Evolutionary conservation across 2,113 vertebrate genomes (phyloP).

Genomic region (Tiliqua scincoides): DNA sequence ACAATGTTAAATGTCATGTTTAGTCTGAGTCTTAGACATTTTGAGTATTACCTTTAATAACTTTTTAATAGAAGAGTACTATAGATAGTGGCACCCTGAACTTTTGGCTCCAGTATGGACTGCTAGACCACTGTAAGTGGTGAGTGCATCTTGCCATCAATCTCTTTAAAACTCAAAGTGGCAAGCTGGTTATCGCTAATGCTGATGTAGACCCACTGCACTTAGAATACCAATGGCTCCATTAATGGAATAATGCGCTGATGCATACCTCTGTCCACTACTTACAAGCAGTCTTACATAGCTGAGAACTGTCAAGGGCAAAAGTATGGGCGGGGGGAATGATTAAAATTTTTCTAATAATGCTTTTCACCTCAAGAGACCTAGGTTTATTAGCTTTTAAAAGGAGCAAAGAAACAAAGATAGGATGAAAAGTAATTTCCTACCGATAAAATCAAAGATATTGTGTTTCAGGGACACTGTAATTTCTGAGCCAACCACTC

Average conservation of each 20-base stretch:
- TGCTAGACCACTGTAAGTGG: not conserved
- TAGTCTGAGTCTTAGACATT: not conserved
- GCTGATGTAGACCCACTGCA: not conserved
- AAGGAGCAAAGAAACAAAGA: not conserved
- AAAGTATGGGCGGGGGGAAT: not conserved
- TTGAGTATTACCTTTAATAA: not conserved
- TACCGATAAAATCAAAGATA: not conserved
- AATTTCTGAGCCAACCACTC: not conserved
- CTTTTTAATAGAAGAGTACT: not conserved
- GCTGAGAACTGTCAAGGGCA: not conserved
- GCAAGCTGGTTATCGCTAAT: not conserved
- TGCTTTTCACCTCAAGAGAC: conserved; percentile 8
- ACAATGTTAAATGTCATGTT: no score
- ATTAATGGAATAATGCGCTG: not conserved
- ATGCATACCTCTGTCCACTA: not conserved
- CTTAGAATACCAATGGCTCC: not conserved
- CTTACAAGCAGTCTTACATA: not conserved
- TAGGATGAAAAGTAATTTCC: not conserved
- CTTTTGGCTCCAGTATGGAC: not conserved
- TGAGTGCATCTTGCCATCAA: not conserved
- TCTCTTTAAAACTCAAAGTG: not conserved
- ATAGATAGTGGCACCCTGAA: not conserved
- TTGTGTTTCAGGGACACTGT: not conserved
- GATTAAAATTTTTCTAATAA: conserved; percentile 17
- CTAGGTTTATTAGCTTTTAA: not conserved